Conservation (phyloP, 2,888 invertebrate species). For the Dicycla oo region DNA sequence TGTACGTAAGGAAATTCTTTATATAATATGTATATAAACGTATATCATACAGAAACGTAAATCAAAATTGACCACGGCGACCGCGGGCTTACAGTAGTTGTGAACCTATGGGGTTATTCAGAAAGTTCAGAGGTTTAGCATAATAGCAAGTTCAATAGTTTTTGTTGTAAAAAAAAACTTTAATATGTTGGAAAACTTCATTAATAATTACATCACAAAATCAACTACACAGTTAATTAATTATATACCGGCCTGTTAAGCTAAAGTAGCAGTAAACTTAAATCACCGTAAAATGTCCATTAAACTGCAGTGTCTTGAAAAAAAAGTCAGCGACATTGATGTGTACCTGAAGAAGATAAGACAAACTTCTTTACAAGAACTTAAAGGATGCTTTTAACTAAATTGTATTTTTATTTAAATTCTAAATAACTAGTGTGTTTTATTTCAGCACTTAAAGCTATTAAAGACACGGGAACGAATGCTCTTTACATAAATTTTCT, state of each 20-base stretch:
- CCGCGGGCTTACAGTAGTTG: too few species aligned
- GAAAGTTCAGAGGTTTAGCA: too few species aligned
- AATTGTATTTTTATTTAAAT: conserved; percentile 69
- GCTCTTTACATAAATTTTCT: conserved; percentile 62
- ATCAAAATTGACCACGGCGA: too few species aligned
- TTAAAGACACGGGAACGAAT: conserved; percentile 63
- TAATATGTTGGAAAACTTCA: not conserved
- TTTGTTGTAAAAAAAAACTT: not conserved
- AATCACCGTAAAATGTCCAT: conserved; percentile 11
- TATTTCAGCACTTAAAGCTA: conserved; percentile 66
- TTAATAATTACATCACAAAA: conserved; percentile 8
- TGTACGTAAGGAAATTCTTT: too few species aligned
- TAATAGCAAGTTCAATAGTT: not conserved
- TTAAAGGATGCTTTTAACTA: conserved; percentile 62
- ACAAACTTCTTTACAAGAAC: conserved; percentile 41
- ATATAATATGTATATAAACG: too few species aligned
- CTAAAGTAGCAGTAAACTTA: conserved; percentile 22
- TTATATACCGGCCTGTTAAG: not conserved
- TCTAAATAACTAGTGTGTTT: conserved; percentile 66
- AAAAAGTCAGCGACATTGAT: conserved; percentile 33
- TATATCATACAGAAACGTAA: too few species aligned
- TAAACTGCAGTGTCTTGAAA: conserved; percentile 21
- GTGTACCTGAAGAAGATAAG: conserved; percentile 51
- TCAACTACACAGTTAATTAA: conserved; percentile 2
- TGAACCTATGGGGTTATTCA: too few species aligned